Conservation (phyloP, 2,113 vertebrate genomes). For the Mirza zaza region DNA sequence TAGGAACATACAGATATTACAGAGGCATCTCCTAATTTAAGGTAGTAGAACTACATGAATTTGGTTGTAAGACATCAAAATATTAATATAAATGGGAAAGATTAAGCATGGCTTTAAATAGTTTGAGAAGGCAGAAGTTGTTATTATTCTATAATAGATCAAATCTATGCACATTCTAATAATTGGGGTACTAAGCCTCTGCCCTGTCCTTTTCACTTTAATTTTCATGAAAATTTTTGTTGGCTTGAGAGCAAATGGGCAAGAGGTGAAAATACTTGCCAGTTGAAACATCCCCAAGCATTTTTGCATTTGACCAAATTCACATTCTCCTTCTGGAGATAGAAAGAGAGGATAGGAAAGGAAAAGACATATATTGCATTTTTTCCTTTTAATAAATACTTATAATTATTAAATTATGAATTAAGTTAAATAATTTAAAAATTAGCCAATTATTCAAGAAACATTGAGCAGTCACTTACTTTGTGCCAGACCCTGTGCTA, state of each 20-base stretch:
- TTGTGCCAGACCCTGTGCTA: neutral
- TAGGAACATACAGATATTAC: conserved; percentile 2
- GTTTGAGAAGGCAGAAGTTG: conserved; percentile 21
- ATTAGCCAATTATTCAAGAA: neutral
- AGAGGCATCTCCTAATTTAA: conserved; percentile 46
- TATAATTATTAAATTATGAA: too few relatives aligned
- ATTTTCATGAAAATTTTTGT: conserved; percentile 41
- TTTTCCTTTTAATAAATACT: too few relatives aligned
- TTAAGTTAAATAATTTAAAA: too few relatives aligned
- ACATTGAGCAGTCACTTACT: neutral
- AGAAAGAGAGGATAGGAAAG: neutral
- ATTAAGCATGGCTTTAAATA: conserved; percentile 52
- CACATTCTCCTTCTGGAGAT: neutral
- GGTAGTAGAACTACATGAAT: conserved; percentile 48
- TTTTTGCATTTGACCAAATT: neutral
- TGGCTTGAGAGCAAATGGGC: neutral
- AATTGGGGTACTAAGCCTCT: neutral
- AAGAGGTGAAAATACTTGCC: neutral
- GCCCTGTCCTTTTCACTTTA: neutral
- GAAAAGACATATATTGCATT: neutral
- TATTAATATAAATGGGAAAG: conserved; percentile 45
- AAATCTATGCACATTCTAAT: conserved; percentile 4
- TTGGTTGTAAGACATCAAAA: neutral
- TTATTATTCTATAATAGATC: conserved; percentile 35
- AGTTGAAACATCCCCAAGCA: neutral